These are phyloP conservation scores for Metridium senile DNA, from an alignment of 92 coral and sea anemone genomes.

Conservation along the genomic window DNA sequence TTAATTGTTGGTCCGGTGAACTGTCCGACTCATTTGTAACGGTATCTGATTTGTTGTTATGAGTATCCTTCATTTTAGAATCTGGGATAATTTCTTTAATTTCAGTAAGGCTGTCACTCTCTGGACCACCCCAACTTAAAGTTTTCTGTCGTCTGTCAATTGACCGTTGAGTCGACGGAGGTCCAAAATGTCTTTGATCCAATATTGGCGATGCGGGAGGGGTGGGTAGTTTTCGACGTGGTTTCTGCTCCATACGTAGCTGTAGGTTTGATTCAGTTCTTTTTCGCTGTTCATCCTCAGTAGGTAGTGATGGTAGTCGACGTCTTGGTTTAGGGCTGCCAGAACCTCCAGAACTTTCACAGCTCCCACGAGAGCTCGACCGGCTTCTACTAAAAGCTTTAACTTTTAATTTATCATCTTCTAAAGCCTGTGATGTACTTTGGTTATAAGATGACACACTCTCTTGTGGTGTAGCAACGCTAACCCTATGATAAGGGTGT, in stretches of 20 bases:
- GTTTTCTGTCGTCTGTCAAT: not conserved
- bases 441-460: not conserved
- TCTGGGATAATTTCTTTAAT: not conserved
- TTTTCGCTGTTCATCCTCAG: constrained; percentile 30
- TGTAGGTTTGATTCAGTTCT: not conserved
- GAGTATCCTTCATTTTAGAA: not conserved
- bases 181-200: constrained; percentile 19
- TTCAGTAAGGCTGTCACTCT: not conserved
- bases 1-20: not conserved
- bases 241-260: constrained; percentile 38
- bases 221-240: constrained; percentile 73
- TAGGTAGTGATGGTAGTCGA: constrained; percentile 67
- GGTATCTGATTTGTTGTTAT: not conserved
- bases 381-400: constrained; percentile 2
- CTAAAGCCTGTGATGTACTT: not conserved
- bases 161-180: not conserved
- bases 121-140: not conserved
- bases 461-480: not conserved
- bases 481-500: not conserved
- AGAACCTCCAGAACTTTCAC: no score
- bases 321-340: constrained; percentile 68
- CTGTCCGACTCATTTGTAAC: not conserved
- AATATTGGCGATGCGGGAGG: constrained; percentile 80
- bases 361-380: constrained; percentile 33
- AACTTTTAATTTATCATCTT: not conserved